Percentiles rank a stretch among this genome's conserved stretches.
These are phyloP conservation scores for Elephantulus edwardii DNA, from an alignment of 2,113 vertebrate genomes.

Conservation along the genomic window DNA sequence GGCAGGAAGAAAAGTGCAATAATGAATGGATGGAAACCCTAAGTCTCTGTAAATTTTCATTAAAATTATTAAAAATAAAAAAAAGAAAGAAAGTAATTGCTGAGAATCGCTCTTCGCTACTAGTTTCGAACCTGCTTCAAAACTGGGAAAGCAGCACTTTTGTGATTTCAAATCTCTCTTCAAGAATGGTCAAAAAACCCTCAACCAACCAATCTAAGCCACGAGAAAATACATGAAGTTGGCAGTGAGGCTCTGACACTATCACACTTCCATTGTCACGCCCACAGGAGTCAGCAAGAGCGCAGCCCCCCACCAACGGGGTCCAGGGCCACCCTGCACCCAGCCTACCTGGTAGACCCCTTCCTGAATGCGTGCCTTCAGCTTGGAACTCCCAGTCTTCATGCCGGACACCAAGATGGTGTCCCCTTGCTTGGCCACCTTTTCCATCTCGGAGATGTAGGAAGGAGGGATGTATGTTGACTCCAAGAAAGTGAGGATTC, in stretches of 20 bases:
- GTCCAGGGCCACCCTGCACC: accelerated
- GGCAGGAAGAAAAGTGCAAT: too few relatives aligned
- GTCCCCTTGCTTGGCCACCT: constrained; percentile 94
- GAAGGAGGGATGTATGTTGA: constrained; percentile 93
- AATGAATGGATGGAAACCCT: too few relatives aligned
- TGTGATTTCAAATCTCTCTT: neutral
- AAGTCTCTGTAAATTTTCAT: too few relatives aligned
- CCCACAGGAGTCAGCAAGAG: accelerated
- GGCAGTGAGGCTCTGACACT: accelerated
- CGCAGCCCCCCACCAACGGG: accelerated
- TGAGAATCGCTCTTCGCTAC: neutral
- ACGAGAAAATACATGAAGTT: neutral
- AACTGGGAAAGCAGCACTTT: neutral
- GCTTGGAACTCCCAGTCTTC: constrained; percentile 87
- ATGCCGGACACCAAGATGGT: constrained; percentile 87
- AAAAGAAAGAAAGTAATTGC: too few relatives aligned
- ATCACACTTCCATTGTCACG: accelerated
- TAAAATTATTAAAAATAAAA: too few relatives aligned
- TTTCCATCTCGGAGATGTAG: constrained; percentile 97
- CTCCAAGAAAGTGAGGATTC: constrained; percentile 95
- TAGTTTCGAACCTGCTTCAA: neutral
- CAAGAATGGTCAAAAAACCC: neutral
- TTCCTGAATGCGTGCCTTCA: constrained; percentile 87
- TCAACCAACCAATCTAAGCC: neutral
- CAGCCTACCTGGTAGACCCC: constrained; percentile 83